A percentile compares a stretch with the other conserved stretches of the same genome.
These are phyloP conservation scores for Drosophila parvula DNA, from an alignment of 1,140 invertebrate genomes.

Conservation along the genomic window DNA sequence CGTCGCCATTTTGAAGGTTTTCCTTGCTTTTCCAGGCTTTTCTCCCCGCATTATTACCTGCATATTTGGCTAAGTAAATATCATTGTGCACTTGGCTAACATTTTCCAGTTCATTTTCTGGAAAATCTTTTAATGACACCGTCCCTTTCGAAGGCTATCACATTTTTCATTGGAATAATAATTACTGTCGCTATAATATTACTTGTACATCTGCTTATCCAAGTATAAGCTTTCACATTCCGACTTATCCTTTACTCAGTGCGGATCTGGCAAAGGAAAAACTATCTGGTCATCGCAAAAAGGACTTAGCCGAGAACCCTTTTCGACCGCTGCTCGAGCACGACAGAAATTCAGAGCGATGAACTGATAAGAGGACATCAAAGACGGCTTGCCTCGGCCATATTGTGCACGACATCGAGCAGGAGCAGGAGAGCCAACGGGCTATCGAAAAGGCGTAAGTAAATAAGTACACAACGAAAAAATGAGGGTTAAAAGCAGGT, in stretches of 20 bases:
- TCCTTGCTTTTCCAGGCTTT: constrained; percentile 2
- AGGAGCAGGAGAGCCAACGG: constrained; percentile 12
- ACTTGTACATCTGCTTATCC: constrained; percentile 25
- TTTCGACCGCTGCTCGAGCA: constrained; percentile 44
- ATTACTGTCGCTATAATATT: constrained; percentile 9
- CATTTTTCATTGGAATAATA: constrained; percentile 13
- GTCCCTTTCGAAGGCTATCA: neutral
- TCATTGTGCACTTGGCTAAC: constrained; percentile 20
- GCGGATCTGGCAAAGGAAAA: constrained; percentile 20
- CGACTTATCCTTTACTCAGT: constrained; percentile 10
- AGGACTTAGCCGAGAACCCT: constrained; percentile 60
- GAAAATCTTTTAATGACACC: neutral
- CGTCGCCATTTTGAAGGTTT: constrained; percentile 25
- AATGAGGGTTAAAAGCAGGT: neutral
- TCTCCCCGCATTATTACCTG: constrained; percentile 45
- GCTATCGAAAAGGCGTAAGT: constrained; percentile 45
- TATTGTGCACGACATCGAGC: constrained; percentile 57
- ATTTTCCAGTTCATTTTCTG: neutral
- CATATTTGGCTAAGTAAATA: constrained; percentile 23
- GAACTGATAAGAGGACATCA: constrained; percentile 77
- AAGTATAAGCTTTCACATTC: constrained; percentile 21
- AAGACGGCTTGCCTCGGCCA: constrained; percentile 49
- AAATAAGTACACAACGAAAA: constrained; percentile 39
- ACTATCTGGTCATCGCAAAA: constrained; percentile 44
- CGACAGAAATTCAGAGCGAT: constrained; percentile 56